These are phyloP conservation scores for Oophaga sylvatica DNA, from an alignment of 2,797 vertebrate species.

Conservation along the genomic window DNA sequence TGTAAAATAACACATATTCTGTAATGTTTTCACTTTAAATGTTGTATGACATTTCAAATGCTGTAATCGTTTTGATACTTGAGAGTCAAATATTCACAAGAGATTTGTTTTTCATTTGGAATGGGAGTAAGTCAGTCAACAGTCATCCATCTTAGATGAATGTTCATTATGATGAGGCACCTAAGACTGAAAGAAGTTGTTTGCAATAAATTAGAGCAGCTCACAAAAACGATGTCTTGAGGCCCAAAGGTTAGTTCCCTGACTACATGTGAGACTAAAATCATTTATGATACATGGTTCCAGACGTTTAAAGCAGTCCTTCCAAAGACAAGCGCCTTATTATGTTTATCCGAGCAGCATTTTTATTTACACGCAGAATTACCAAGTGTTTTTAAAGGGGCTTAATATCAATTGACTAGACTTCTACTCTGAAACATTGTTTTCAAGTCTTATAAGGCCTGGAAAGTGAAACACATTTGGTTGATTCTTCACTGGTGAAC, in stretches of 20 bases:
- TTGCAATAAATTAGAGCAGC: slow-evolving; percentile 41
- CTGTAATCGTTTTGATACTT: slow-evolving; percentile 42
- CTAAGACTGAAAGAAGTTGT: slow-evolving; percentile 40
- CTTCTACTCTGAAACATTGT: not conserved
- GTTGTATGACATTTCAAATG: slow-evolving; percentile 40
- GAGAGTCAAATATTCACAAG: slow-evolving; percentile 42
- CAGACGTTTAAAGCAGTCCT: not conserved
- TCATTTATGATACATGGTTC: slow-evolving; percentile 10
- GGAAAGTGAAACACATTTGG: not conserved
- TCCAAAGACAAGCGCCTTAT: not conserved
- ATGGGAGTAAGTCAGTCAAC: slow-evolving; percentile 45
- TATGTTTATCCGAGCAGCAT: not conserved
- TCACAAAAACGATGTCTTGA: slow-evolving; percentile 30
- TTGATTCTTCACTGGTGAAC: not conserved
- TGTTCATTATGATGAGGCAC: slow-evolving; percentile 44
- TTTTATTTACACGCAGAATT: not conserved
- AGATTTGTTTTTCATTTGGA: slow-evolving; percentile 42
- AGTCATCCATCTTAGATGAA: slow-evolving; percentile 48
- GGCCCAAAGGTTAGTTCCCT: slow-evolving; percentile 36
- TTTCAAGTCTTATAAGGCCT: not conserved
- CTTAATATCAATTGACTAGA: not conserved
- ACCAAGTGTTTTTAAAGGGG: slow-evolving; percentile 1
- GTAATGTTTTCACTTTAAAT: slow-evolving; percentile 47
- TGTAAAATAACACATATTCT: slow-evolving; percentile 36
- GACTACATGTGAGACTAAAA: slow-evolving; percentile 13